Percentiles rank a stretch among this genome's conserved stretches.
Evolutionary conservation across 2,888 invertebrate species (phyloP).

Genomic region (Epirrhoe tristata): DNA sequence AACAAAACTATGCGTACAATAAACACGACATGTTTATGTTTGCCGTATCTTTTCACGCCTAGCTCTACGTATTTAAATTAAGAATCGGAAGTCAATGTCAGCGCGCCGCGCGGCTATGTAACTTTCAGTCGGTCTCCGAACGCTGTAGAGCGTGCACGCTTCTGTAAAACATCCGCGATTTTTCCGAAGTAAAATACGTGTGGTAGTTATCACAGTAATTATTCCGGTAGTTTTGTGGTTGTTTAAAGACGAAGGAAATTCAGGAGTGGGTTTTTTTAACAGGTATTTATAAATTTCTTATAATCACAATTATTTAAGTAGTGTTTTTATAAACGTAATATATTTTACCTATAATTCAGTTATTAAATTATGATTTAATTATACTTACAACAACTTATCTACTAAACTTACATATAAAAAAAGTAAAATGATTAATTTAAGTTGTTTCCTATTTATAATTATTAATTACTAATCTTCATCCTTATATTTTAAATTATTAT

Average conservation of each 20-base stretch:
- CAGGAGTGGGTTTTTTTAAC: constrained; percentile 4
- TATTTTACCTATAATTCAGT: not conserved
- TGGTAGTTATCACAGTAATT: constrained; percentile 13
- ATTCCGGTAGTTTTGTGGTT: constrained; percentile 15
- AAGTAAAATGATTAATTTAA: too few species aligned
- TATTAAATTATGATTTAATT: too few species aligned
- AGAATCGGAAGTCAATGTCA: constrained; percentile 45
- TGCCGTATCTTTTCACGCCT: constrained; percentile 19
- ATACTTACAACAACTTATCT: too few species aligned
- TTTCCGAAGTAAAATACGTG: constrained; percentile 33
- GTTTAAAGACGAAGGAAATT: not conserved
- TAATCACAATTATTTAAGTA: too few species aligned
- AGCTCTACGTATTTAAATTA: constrained; percentile 35
- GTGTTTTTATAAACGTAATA: not conserved
- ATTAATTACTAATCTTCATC: not conserved
- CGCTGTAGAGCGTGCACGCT: constrained; percentile 29
- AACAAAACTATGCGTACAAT: constrained; percentile 19
- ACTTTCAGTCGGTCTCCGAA: constrained; percentile 40
- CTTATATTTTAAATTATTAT: not conserved
- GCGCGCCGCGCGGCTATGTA: constrained; percentile 26
- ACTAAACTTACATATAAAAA: too few species aligned
- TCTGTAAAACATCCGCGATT: constrained; percentile 27
- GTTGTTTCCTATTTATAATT: too few species aligned
- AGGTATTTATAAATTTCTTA: constrained; percentile 19
- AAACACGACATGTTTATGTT: constrained; percentile 27